Evolutionary conservation across 1,140 invertebrate genomes (phyloP), one percentile per base, ranked within the genome.

Genomic region (Drosophila simulans): DNA sequence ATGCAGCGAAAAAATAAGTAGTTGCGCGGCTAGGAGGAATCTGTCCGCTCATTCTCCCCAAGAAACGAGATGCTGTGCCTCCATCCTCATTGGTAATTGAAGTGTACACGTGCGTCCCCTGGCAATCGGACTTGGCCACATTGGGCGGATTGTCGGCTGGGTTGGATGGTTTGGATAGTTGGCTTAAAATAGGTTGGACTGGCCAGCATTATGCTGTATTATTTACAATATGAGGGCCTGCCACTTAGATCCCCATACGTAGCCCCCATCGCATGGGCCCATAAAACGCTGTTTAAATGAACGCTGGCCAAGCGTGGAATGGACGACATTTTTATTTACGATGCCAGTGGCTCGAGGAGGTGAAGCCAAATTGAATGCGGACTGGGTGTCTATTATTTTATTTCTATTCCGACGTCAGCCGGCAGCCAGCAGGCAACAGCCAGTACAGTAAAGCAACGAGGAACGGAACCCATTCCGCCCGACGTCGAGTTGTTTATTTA

Each of bases 301-400:
- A 69, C 49, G 74, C 73, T 42, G 73, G 51, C 42, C 48, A 51
- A 76, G 71, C 60, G 74, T 77, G 73, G 74, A 85, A 86, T 78
- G 75, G 82, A 72, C 82, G 83, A 86, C 82, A 88, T 85, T 85
- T 85, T 88, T 83, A 85, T 85, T 85, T 86, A 86, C 74, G 77
- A 68, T 75, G 53, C 42, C 20, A 40, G 42, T 43, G 52, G 52
- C 65, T 63, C 46, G 42, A 42, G 49, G 22, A 72, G 63, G 13
- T 51, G 40, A 49, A 27, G 46, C 59, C 51, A 75, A 75, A 75
- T 75, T 74, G 72, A 64, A 75, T 64, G 59, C 40, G 49, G 49
- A 43, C 39, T 56, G 72, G 55, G 73, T 77, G 74, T 88, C 82
- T 82, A 86, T 88, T 86, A 86, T 88, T 82, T 88, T 88, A 86